phyloP scores from a whole-genome alignment of 1,140 invertebrate species.

The Mya arenaria region DNA sequence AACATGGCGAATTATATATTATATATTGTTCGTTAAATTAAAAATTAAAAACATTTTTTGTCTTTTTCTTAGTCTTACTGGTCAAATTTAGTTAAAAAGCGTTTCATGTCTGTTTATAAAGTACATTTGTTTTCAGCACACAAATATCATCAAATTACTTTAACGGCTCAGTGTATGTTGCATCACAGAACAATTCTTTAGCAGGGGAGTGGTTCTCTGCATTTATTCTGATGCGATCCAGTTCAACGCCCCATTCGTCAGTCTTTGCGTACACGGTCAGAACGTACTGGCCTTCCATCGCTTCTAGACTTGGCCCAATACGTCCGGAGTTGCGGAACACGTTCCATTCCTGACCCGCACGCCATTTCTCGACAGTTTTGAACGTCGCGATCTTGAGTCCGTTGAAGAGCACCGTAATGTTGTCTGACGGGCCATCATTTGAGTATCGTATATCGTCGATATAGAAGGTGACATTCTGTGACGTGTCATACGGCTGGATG shows the following conservation, averaged over 20 bases:
- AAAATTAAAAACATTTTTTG: too few species aligned
- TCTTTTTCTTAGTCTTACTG: too few species aligned
- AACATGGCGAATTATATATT: too few species aligned
- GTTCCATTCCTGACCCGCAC: slow-evolving; percentile 35
- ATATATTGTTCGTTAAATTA: too few species aligned
- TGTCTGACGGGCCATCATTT: slow-evolving; percentile 38
- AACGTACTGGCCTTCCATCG: slow-evolving; percentile 16
- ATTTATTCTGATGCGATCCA: slow-evolving; percentile 33
- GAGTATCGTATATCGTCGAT: slow-evolving; percentile 30
- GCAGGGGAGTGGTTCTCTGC: slow-evolving; percentile 23
- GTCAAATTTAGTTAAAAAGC: too few species aligned
- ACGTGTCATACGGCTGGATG: neutral
- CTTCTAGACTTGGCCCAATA: neutral
- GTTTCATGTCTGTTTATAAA: too few species aligned
- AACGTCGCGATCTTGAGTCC: slow-evolving; percentile 19
- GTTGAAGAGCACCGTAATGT: neutral
- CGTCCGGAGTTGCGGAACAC: slow-evolving; percentile 24
- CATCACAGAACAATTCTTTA: slow-evolving; percentile 19
- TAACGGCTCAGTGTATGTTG: too few species aligned
- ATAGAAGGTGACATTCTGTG: slow-evolving; percentile 15
- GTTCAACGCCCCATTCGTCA: slow-evolving; percentile 42
- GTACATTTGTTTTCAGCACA: too few species aligned
- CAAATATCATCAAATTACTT: too few species aligned
- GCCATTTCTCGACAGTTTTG: slow-evolving; percentile 28
- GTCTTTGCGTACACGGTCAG: slow-evolving; percentile 11